Conservation (phyloP, 1,140 invertebrate genomes). For the Tetranychus urticae region DNA sequence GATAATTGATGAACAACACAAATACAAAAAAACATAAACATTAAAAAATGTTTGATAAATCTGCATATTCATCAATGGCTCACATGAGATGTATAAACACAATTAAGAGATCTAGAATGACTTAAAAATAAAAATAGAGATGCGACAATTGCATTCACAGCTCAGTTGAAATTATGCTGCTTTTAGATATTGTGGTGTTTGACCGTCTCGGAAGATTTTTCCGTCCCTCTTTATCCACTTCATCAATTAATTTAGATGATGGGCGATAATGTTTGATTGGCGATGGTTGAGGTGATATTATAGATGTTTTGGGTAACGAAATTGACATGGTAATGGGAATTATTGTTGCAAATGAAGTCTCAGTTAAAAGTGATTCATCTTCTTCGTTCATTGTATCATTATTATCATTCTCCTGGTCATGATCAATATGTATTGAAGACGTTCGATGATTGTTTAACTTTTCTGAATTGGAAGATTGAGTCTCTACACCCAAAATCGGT, state of each 20-base stretch:
- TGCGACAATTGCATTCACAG: not conserved
- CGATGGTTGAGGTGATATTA: not conserved
- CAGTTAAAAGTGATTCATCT: not conserved
- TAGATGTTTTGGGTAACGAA: not conserved
- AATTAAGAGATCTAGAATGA: too few relatives aligned
- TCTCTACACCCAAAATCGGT: not conserved
- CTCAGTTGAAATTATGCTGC: not conserved
- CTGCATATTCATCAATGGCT: too few relatives aligned
- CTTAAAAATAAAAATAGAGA: too few relatives aligned
- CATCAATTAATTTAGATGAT: not conserved
- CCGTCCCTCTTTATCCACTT: not conserved
- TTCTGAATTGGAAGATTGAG: not conserved
- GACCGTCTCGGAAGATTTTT: not conserved
- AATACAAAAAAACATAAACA: too few relatives aligned
- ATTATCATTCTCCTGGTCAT: not conserved
- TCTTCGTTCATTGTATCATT: not conserved
- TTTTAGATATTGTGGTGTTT: not conserved
- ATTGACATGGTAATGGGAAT: not conserved
- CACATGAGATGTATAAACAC: too few relatives aligned
- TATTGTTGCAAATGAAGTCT: not conserved
- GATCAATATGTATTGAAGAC: not conserved
- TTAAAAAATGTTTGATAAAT: too few relatives aligned
- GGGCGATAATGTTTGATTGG: not conserved
- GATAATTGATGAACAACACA: too few relatives aligned
- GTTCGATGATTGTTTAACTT: not conserved